A percentile compares a stretch with the other conserved stretches of the same genome.
phyloP scores from a whole-genome alignment of 2,113 vertebrate species.

The Oryzias curvinotus region DNA sequence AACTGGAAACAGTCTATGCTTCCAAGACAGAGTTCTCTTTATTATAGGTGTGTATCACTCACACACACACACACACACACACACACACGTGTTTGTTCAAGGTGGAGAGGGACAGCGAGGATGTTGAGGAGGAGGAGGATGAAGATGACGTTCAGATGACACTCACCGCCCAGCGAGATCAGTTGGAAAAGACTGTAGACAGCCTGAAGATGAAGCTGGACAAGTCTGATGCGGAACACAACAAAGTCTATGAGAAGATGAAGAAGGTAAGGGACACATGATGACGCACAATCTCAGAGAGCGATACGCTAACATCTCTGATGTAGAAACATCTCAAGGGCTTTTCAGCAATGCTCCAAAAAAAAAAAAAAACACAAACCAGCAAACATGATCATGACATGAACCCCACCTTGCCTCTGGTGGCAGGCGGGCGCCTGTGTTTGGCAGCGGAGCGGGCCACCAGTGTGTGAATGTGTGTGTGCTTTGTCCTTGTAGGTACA shows the following conservation, averaged over 20 bases:
- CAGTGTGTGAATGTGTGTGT: too few relatives aligned
- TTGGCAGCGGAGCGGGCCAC: too few relatives aligned
- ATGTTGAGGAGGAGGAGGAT: constrained; percentile 77
- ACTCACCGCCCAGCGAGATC: constrained; percentile 77
- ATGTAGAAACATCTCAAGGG: background rate
- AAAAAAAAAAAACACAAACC: too few relatives aligned
- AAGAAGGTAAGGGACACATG: constrained; percentile 79
- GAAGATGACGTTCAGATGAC: constrained; percentile 81
- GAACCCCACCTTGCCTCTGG: too few relatives aligned
- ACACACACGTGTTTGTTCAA: constrained; percentile 42
- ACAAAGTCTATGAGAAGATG: constrained; percentile 77
- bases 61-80: background rate
- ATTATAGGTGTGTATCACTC: background rate
- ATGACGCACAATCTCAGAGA: background rate
- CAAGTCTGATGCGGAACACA: constrained; percentile 81
- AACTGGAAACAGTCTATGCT: background rate
- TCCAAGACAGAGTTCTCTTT: background rate
- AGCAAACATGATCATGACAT: too few relatives aligned
- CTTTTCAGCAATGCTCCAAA: background rate
- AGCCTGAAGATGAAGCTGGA: constrained; percentile 80
- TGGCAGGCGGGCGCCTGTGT: too few relatives aligned
- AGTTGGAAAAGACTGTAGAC: constrained; percentile 82
- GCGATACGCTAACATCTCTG: background rate
- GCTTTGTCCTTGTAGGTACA: too few relatives aligned
- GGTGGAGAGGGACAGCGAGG: constrained; percentile 78